phyloP scores from a whole-genome alignment of 2,888 invertebrate species.

The Aleiodes alternator region DNA sequence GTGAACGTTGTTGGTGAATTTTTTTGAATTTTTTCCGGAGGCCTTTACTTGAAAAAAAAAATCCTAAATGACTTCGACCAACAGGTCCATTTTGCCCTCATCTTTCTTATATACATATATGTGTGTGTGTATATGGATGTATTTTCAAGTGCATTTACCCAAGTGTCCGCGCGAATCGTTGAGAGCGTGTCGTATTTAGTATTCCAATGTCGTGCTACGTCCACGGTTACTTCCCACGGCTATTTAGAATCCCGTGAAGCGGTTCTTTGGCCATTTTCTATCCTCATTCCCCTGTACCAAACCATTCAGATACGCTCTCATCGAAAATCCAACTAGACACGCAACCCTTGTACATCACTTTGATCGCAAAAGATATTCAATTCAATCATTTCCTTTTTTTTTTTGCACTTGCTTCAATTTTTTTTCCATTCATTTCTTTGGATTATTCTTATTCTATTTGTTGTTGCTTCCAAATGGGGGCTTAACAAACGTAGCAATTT shows the following conservation, averaged over 20 bases:
- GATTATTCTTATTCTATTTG: not conserved
- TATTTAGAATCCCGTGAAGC: slow-evolving; percentile 67
- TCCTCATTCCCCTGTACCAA: not conserved
- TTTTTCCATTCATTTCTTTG: not conserved
- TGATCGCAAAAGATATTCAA: slow-evolving; percentile 22
- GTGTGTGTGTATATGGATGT: not conserved
- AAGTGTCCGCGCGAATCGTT: slow-evolving; percentile 35
- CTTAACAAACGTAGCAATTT: no score
- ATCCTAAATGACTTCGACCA: no score
- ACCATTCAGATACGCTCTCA: slow-evolving; percentile 31
- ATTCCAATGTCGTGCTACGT: slow-evolving; percentile 65
- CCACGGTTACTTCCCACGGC: slow-evolving; percentile 73
- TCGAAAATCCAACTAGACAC: slow-evolving; percentile 36
- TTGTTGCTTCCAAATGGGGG: no score
- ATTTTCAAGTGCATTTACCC: not conserved
- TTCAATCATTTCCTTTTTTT: not conserved
- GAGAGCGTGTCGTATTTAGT: slow-evolving; percentile 64
- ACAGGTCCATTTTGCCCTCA: no score
- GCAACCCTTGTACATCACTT: slow-evolving; percentile 20
- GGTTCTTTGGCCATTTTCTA: slow-evolving; percentile 22
- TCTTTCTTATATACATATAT: slow-evolving; percentile 10
- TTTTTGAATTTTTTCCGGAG: no score
- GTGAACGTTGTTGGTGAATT: no score
- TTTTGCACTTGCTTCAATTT: not conserved
- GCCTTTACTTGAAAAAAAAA: no score